Base-by-base conservation (phyloP, 2,113 vertebrate genomes). In the Tamias sibiricus region DNA sequence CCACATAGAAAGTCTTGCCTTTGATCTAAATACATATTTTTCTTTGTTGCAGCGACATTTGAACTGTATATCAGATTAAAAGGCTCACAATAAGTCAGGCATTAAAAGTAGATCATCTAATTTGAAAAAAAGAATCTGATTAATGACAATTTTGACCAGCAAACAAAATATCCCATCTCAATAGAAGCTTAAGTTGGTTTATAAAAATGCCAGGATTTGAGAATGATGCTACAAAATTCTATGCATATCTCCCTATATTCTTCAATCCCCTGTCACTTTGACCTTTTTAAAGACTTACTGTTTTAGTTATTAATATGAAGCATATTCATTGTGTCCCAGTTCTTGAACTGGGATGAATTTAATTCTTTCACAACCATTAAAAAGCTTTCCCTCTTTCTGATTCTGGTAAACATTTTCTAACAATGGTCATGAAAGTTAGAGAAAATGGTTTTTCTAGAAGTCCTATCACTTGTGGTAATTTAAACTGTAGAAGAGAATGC, bases 101-200 rank as follows among this genome's bases (percentile, higher is more conserved):
- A 95, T 83, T 89, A 64, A 96, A 96, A 93, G 54, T 71, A 95
- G 42, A 82, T 49, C 10, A 83, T 87, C 20, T 82, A 94, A 84
- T 85, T 83, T 95, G 57, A 30, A 90, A 54, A 96, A 52, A 57
- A 52, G 14, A 0, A 59, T 66, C 37, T 79, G 59, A 93, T 82
- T 62, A 80, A 96, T 71, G 54, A 44, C 37, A 30, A 52, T 82
- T 81, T 87, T 75, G 83, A 4, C 64, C 83, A 91, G 62, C 91
- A 79, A 95, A 68, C 32, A 91, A 96, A 93, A 83, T 79, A 57
- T 1, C 28, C 9, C 49, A 79, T 72, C 40, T 74, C n/a, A 91
- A 35, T 22, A 40, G 35, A 94, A 59, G 26, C 52, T 79, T 84
- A 95, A 91, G 40, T 59, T 93, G 64, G 83, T 59, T 96, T 93